Evolutionary conservation across 2,113 vertebrate genomes (phyloP).

Genomic region (Corapipo altera): DNA sequence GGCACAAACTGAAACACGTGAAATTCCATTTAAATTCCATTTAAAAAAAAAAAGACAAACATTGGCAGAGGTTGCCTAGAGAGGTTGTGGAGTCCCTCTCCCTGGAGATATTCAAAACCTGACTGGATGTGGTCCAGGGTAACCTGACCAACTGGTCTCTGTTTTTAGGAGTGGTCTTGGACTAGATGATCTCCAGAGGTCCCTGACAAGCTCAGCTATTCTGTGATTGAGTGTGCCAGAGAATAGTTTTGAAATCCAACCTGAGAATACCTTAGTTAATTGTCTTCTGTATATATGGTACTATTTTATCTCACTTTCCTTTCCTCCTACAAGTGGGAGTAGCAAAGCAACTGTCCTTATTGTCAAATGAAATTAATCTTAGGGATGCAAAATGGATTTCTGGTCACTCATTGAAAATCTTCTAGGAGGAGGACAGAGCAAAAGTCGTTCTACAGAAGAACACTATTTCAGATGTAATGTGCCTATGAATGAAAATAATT

Average conservation of each 20-base stretch:
- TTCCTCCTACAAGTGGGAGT: not conserved
- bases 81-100: not conserved
- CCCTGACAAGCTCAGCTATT: not conserved
- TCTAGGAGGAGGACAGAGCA: not conserved
- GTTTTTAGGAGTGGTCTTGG: not conserved
- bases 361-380: not conserved
- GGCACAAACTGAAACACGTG: not conserved
- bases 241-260: not conserved
- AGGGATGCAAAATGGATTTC: not conserved
- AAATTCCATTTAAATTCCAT: not conserved
- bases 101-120: not conserved
- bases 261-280: not conserved
- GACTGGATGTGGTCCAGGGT: not conserved
- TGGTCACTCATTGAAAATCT: not conserved
- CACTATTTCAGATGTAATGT: not conserved
- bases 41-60: not conserved
- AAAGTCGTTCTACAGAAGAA: fast-evolving
- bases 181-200: not conserved
- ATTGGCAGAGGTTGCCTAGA: not conserved
- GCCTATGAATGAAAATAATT: not conserved
- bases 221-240: not conserved
- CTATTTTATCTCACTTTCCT: not conserved
- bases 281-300: not conserved
- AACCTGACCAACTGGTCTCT: not conserved
- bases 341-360: not conserved